These are phyloP conservation scores for Amazona guildingii DNA, from an alignment of 2,113 vertebrate genomes.

Conservation along the genomic window DNA sequence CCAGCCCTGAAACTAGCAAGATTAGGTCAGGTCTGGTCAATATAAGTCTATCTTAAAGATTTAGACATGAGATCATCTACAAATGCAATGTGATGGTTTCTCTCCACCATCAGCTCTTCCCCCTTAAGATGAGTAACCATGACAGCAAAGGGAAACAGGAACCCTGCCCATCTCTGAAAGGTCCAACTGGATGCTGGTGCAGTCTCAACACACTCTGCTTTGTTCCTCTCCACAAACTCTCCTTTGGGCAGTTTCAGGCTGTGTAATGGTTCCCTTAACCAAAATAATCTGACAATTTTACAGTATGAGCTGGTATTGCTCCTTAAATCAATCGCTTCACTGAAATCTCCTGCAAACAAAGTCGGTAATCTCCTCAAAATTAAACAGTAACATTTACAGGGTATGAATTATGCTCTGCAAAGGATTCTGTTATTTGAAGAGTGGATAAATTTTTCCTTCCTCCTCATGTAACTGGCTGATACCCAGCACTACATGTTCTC, in stretches of 20 bases:
- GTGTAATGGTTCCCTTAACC: not conserved
- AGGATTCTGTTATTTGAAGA: not conserved
- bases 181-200: not conserved
- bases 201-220: not conserved
- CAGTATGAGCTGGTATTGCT: not conserved
- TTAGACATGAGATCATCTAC: not conserved
- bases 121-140: not conserved
- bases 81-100: not conserved
- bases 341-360: not conserved
- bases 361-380: not conserved
- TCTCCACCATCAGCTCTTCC: not conserved
- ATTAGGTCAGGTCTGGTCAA: not conserved
- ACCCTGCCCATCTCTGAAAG: not conserved
- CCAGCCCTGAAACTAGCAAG: not conserved
- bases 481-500: constrained; percentile 38
- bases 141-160: not conserved
- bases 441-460: not conserved
- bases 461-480: not conserved
- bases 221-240: not conserved
- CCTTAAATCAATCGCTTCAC: not conserved
- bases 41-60: not conserved
- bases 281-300: not conserved
- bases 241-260: not conserved
- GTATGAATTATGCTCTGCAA: not conserved
- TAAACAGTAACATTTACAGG: not conserved